Evolutionary conservation across 2,888 invertebrate species (phyloP), one percentile per base, ranked within the genome.

Genomic region (Aricia artaxerxes): DNA sequence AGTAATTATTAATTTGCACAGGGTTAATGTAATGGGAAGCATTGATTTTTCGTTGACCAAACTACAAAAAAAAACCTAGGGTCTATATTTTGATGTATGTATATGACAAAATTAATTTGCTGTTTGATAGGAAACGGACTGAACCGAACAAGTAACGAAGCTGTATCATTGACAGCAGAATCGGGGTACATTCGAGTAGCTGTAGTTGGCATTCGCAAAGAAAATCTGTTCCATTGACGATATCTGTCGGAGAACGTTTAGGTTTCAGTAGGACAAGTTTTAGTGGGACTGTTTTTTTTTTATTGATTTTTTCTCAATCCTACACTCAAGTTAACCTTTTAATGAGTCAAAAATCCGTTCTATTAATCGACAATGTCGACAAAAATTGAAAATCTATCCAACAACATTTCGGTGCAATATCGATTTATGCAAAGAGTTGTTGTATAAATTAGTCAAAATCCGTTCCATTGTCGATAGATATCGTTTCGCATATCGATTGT

Each of bases 401-500:
- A 2, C 49, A 49, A 40, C 1, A 2, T 49, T 57, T 13, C 4
- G 3, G 13, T 57, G 13, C 13, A 53, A 53, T 7, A 53, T 53
- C 11, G 60, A n/a, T n/a, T 60, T 57, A 11, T 16, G 5, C 16
- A 60, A 4, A n/a, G 4, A 38, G 6, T 61, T 61, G 24, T 61
- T 7, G 61, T 61, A n/a, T 61, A 61, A 61, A 61, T 61, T 61
- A 24, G 64, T 9, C 7, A 24, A 31, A 64, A 64, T 64, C 31
- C 24, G 35, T 35, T 69, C 69, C 69, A 69, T 69, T 69, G 69
- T 38, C 69, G 35, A 69, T 69, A 69, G 24, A n/a, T 75, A 75
- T 75, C 75, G 64, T 35, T 35, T 35, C 69, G 69, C 35, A 38
- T 69, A 69, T 69, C 69, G 69, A 69, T 69, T 69, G 64, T 69